These are phyloP conservation scores for Okapia johnstoni DNA, from an alignment of 2,113 vertebrate genomes.

Conservation along the genomic window DNA sequence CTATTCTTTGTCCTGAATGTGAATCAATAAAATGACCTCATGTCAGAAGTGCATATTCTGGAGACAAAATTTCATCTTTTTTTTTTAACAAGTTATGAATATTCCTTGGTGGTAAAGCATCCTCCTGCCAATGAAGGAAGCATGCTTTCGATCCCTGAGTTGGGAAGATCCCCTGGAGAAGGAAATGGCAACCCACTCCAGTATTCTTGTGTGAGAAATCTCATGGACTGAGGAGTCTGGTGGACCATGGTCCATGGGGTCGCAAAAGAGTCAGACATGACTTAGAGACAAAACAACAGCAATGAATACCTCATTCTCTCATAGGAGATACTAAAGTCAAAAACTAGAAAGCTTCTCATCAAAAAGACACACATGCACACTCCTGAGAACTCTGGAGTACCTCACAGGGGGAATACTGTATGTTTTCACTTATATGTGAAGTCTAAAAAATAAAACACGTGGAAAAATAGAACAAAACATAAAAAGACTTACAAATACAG, in stretches of 20 bases:
- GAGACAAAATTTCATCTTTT: not conserved
- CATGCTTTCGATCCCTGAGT: rapidly evolving
- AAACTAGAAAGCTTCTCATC: not conserved
- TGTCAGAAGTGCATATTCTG: not conserved
- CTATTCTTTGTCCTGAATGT: not conserved
- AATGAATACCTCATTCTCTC: not conserved
- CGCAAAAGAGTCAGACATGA: not conserved
- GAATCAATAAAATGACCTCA: not conserved
- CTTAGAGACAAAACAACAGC: not conserved
- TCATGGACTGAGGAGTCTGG: not conserved
- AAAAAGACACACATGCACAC: not conserved
- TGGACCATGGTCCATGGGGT: not conserved
- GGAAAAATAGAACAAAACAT: not conserved
- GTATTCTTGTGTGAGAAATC: not conserved
- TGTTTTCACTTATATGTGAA: not conserved
- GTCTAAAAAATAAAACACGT: not conserved
- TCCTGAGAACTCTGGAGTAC: not conserved
- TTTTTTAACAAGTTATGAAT: not conserved
- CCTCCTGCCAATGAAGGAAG: not conserved
- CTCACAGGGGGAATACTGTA: not conserved
- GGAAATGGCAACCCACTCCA: not conserved
- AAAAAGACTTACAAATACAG: not conserved
- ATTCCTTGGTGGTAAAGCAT: not conserved
- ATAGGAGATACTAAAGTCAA: not conserved
- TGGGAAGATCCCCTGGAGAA: not conserved